Percentiles rank a stretch among this genome's conserved stretches.
phyloP scores from a whole-genome alignment of 23 tunicate genomes.

The Aplidium turbinatum region DNA sequence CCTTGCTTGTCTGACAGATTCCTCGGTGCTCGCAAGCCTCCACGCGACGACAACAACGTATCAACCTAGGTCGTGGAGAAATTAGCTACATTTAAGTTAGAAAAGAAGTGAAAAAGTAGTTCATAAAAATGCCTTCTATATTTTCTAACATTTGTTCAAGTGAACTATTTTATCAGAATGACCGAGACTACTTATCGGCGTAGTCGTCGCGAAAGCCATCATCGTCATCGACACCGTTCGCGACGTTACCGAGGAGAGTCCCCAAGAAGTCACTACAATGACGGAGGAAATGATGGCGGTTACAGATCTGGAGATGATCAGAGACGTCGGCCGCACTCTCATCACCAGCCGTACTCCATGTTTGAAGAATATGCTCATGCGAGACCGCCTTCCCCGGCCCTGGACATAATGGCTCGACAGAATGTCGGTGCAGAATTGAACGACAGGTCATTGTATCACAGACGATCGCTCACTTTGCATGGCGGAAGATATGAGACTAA shows the following conservation, averaged over 20 bases:
- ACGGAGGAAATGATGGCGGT: neutral
- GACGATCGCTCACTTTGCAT: neutral
- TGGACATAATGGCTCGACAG: constrained; percentile 22
- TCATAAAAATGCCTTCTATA: too few species aligned
- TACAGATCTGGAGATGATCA: neutral
- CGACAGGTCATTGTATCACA: constrained; percentile 2
- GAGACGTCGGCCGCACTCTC: constrained; percentile 3
- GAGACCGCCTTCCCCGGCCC: constrained; percentile 43
- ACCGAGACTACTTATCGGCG: constrained; percentile 10
- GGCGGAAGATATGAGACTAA: neutral
- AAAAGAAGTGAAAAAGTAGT: too few species aligned
- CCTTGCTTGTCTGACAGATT: too few species aligned
- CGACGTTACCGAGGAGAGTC: neutral
- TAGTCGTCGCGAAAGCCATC: neutral
- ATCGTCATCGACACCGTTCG: neutral
- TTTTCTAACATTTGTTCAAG: neutral
- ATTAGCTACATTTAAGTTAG: too few species aligned
- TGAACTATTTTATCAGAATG: neutral
- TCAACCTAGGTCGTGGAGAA: too few species aligned
- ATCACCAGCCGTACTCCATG: constrained; percentile 5
- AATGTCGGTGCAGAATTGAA: constrained; percentile 11
- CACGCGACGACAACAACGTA: too few species aligned
- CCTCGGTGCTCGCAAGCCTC: too few species aligned
- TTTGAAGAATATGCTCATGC: constrained; percentile 43
- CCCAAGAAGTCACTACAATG: neutral